Evolutionary conservation across 2,113 vertebrate species (phyloP).

Genomic region (Vidua chalybeata): DNA sequence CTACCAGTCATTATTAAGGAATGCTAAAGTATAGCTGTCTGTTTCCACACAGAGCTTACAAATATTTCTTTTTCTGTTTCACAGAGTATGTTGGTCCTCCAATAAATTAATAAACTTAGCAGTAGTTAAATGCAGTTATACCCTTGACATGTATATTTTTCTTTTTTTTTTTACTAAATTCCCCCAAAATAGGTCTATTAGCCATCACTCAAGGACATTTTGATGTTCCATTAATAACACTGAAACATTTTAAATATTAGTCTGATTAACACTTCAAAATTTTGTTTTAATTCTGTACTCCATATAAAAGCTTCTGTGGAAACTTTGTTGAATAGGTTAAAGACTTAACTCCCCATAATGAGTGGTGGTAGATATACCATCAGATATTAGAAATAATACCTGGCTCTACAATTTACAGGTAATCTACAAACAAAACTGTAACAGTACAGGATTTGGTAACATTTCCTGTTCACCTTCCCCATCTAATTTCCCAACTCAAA

Average conservation of each 20-base stretch:
- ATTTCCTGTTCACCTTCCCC: not conserved
- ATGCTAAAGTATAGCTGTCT: not conserved
- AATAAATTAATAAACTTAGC: not conserved
- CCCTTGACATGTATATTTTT: not conserved
- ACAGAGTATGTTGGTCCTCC: not conserved
- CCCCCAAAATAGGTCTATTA: not conserved
- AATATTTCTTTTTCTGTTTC: not conserved
- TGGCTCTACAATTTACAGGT: not conserved
- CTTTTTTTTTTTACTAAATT: not conserved
- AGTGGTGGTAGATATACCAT: not conserved
- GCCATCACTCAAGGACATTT: not conserved
- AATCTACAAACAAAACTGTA: not conserved
- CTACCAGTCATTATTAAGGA: not conserved
- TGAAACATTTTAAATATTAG: not conserved
- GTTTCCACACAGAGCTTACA: not conserved
- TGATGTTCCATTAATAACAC: not conserved
- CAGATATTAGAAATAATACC: not conserved
- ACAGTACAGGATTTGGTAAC: not conserved
- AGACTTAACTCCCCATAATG: not conserved
- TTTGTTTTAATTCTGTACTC: not conserved
- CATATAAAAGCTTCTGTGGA: not conserved
- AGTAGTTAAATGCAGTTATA: not conserved
- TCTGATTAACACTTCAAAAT: not conserved
- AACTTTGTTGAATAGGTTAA: not conserved
- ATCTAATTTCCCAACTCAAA: not conserved